Base-by-base conservation (phyloP, 2,113 vertebrate species). In the Nansenia antarctica region DNA sequence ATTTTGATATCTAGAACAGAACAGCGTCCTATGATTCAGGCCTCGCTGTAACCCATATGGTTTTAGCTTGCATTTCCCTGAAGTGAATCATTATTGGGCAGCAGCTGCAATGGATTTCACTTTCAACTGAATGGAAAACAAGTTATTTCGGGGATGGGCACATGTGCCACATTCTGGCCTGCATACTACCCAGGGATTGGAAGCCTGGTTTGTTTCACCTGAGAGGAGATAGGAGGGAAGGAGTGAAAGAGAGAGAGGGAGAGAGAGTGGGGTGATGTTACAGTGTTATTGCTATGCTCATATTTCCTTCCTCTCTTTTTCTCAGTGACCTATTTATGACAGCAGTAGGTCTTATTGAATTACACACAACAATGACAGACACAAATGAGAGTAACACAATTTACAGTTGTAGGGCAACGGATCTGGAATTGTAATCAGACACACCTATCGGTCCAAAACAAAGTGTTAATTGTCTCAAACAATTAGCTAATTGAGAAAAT, bases 241-340 rank as follows among this genome's bases (percentile, higher is more conserved):
- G n/a, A 22, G 30, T 14, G 47, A 34, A 34, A 39, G 3, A 69
- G 26, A 14, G 37, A 32, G 30, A 54, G 52, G 24, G 3, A 52
- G 7, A 29, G 14, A 20, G 24, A 27, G 39, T 22, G 58, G 14
- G 37, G 78, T 72, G 60, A 73, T 67, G 39, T 69, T 72, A 70
- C 61, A 59, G 18, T 66, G 66, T 64, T 67, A 31, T n/a, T 45
- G 53, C 2, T 15, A 67, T 29, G 34, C 37, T 67, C 35, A 24
- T 64, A 66, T 62, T 69, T 73, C 49, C 26, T 45, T 31, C 47
- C 62, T 29, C 76, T 77, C 61, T 22, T 26, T 58, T 58, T 65
- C 29, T 15, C 24, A 34, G 64, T 64, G 61, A 65, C 62, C 58
- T 22, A 37, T 52, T 57, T 5, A 30, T 37, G 12, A 4, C 29